A percentile compares a stretch with the other conserved stretches of the same genome.
Evolutionary conservation across 2,797 vertebrate species (phyloP).

Genomic region (Sebastes minor): DNA sequence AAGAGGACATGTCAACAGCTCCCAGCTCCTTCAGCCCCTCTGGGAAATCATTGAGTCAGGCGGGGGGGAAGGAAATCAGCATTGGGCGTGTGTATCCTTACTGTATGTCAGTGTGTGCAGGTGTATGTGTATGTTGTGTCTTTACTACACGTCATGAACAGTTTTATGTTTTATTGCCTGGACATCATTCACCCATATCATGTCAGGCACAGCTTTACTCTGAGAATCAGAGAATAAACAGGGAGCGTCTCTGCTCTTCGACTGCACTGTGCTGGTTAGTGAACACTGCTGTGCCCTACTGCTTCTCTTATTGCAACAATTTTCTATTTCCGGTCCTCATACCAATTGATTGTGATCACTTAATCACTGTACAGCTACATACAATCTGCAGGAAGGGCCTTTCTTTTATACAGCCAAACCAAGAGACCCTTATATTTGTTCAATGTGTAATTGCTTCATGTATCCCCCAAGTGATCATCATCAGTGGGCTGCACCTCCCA

Average conservation of each 20-base stretch:
- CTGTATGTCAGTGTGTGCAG: background rate
- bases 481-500: background rate
- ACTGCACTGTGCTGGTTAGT: background rate
- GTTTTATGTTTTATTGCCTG: background rate
- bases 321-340: background rate
- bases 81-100: background rate
- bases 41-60: constrained; percentile 49
- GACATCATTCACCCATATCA: background rate
- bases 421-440: background rate
- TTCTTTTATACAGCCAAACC: background rate
- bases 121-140: background rate
- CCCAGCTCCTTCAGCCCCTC: constrained; percentile 25
- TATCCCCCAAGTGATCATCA: background rate
- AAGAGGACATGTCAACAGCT: constrained; percentile 45
- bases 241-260: background rate
- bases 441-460: background rate
- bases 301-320: background rate
- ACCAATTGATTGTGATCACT: background rate
- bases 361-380: background rate
- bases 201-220: background rate
- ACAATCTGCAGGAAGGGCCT: background rate
- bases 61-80: background rate
- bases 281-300: background rate
- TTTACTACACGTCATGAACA: constrained; percentile 14
- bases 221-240: background rate